Conservation (phyloP, 2,113 vertebrate species). For the Melanocharis versteri region DNA sequence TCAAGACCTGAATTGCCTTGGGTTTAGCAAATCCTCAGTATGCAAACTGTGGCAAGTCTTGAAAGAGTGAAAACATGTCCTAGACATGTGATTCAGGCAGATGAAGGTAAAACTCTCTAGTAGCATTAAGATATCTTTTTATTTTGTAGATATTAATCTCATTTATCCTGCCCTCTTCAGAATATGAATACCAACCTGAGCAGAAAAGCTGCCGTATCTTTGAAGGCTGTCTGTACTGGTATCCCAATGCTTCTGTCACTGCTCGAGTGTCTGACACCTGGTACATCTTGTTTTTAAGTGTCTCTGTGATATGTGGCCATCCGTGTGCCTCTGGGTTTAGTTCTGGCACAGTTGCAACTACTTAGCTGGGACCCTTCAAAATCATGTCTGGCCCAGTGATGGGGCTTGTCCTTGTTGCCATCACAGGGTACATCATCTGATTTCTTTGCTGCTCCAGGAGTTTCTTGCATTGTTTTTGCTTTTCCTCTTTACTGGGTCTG, state of each 20-base stretch:
- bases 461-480: background rate
- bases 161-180: background rate
- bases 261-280: background rate
- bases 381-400: fast-evolving
- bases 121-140: background rate
- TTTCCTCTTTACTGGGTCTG: background rate
- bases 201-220: background rate
- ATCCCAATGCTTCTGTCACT: background rate
- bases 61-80: background rate
- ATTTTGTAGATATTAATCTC: background rate
- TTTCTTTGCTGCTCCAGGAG: background rate
- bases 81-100: background rate
- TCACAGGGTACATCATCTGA: background rate
- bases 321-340: background rate
- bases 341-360: background rate
- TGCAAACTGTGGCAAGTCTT: background rate
- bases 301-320: background rate
- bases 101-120: background rate
- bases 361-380: background rate
- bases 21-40: background rate
- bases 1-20: background rate
- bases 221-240: background rate
- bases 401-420: background rate
- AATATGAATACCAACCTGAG: background rate
- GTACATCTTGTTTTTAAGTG: background rate